These are phyloP conservation scores for Nipponacmea schrenckii DNA, from an alignment of 2,888 invertebrate genomes.

Conservation along the genomic window DNA sequence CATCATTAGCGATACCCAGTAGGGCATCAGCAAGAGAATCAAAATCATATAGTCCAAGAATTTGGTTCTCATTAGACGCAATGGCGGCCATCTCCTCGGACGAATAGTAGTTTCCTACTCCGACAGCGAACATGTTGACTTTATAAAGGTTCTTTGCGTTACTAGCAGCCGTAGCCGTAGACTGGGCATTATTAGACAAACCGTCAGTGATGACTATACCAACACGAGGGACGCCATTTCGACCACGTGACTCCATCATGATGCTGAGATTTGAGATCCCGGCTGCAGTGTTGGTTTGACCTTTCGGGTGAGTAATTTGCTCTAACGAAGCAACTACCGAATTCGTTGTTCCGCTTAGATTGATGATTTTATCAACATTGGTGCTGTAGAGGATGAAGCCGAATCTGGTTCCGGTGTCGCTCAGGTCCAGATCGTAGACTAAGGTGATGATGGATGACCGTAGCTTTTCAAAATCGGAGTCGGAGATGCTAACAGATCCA, in stretches of 20 bases:
- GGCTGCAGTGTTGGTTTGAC: background rate
- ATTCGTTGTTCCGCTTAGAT: background rate
- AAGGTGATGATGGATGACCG: background rate
- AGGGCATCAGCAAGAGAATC: background rate
- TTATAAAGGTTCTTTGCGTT: background rate
- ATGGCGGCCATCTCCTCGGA: background rate
- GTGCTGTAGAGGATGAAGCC: background rate
- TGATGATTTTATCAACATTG: background rate
- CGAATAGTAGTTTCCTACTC: background rate
- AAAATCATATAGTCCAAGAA: background rate
- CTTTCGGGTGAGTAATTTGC: background rate
- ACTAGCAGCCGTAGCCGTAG: background rate
- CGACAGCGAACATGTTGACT: slow-evolving; percentile 6
- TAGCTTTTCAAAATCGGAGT: background rate
- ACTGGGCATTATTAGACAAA: background rate
- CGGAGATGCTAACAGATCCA: background rate
- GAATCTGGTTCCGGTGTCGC: background rate
- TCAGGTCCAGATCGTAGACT: background rate
- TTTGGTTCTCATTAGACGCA: background rate
- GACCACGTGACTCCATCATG: background rate
- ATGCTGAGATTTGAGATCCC: background rate
- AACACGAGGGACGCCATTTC: background rate
- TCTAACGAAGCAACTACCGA: background rate
- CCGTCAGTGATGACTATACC: background rate
- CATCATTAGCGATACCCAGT: background rate